These are phyloP conservation scores for Tetranychus piercei DNA, from an alignment of 2,888 invertebrate species.

Conservation along the genomic window DNA sequence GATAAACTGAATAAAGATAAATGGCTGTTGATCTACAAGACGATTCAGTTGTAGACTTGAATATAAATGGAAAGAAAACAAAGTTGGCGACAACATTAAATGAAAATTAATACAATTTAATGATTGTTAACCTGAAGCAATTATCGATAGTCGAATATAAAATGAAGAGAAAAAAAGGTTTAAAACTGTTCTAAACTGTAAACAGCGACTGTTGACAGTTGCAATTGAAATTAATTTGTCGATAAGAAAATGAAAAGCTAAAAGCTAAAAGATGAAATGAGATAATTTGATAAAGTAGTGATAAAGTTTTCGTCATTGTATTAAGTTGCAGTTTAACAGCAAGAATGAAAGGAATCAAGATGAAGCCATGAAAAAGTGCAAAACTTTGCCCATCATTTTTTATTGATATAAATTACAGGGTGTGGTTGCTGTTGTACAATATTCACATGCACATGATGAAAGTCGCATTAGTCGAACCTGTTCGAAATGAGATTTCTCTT, in stretches of 20 bases:
- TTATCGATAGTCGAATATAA: neutral
- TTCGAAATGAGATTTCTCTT: no score
- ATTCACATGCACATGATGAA: no score
- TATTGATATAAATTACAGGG: neutral
- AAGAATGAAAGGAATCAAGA: no score
- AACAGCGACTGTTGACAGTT: neutral
- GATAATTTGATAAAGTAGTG: neutral
- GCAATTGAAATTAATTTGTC: neutral
- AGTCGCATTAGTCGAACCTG: no score
- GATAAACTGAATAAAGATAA: no score
- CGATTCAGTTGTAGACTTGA: no score
- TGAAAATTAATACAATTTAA: no score
- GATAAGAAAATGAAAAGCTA: neutral
- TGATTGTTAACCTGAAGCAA: neutral
- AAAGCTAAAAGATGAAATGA: neutral
- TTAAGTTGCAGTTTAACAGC: no score
- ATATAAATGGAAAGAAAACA: no score
- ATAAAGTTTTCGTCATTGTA: no score
- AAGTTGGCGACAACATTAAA: no score
- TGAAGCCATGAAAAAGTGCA: neutral
- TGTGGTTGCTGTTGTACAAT: neutral
- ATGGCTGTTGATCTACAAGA: no score
- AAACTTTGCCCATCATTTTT: neutral
- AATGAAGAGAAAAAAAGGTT: neutral
- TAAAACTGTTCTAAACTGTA: neutral